Evolutionary conservation across 1,140 invertebrate species (phyloP).

Genomic region (Halyomorpha halys): DNA sequence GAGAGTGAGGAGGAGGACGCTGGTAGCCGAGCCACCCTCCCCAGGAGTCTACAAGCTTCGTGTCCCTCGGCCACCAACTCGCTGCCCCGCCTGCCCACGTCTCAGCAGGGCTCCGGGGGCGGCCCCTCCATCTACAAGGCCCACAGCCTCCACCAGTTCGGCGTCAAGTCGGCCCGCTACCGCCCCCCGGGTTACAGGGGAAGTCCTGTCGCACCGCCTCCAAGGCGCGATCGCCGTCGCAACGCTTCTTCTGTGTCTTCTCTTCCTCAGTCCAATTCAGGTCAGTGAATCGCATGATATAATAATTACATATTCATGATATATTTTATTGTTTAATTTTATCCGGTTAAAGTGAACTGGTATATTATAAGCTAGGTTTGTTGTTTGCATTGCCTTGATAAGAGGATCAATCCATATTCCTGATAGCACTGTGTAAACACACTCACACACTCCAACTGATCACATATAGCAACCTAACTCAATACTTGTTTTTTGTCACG

Average conservation of each 20-base stretch:
- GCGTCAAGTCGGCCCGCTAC: conserved; percentile 71
- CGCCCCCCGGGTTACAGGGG: conserved; percentile 62
- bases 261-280: neutral
- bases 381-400: too few relatives aligned
- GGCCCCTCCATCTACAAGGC: conserved; percentile 54
- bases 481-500: too few relatives aligned
- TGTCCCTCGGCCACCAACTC: conserved; percentile 52
- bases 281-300: neutral
- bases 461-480: too few relatives aligned
- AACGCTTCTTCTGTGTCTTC: neutral
- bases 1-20: conserved; percentile 45
- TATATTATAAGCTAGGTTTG: too few relatives aligned
- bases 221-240: conserved; percentile 8
- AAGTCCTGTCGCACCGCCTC: conserved; percentile 36
- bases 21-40: conserved; percentile 47
- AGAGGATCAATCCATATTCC: too few relatives aligned
- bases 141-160: conserved; percentile 45
- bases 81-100: conserved; percentile 38
- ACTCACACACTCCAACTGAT: too few relatives aligned
- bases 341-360: too few relatives aligned
- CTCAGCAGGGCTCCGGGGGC: conserved; percentile 35
- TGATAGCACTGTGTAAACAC: too few relatives aligned
- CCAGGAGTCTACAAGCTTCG: conserved; percentile 44
- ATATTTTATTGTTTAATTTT: too few relatives aligned
- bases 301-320: too few relatives aligned